Percentiles rank a stretch among this genome's conserved stretches.
Conservation (phyloP, 2,797 vertebrate genomes). For the Liparis tanakae region DNA sequence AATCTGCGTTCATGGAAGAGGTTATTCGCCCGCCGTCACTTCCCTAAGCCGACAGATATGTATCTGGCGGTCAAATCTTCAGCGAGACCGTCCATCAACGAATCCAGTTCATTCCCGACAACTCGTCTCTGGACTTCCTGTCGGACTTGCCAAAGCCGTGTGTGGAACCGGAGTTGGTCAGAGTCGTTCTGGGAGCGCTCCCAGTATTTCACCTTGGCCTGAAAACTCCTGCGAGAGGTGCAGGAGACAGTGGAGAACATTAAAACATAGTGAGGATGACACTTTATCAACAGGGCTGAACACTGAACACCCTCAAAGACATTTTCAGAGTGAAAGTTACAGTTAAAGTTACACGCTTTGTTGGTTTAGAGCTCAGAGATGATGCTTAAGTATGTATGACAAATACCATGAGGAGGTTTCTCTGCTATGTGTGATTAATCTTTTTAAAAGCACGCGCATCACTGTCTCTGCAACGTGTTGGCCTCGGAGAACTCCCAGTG, state of each 20-base stretch:
- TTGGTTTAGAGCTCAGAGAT: not conserved
- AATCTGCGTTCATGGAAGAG: slow-evolving; percentile 27
- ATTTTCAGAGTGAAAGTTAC: slow-evolving; percentile 9
- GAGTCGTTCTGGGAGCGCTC: slow-evolving; percentile 40
- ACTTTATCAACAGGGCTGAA: slow-evolving; percentile 36
- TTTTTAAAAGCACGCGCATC: not conserved
- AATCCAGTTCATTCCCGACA: slow-evolving; percentile 61
- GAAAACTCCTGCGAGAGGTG: slow-evolving; percentile 25
- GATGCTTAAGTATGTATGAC: not conserved
- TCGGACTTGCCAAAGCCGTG: slow-evolving; percentile 30
- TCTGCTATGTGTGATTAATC: not conserved
- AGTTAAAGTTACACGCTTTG: slow-evolving; percentile 15
- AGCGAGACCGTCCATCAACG: slow-evolving; percentile 53
- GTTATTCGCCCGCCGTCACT: slow-evolving; percentile 27
- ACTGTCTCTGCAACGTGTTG: not conserved
- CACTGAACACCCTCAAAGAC: slow-evolving; percentile 17
- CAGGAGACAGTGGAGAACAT: slow-evolving; percentile 28
- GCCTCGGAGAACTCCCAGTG: not conserved
- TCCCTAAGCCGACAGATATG: slow-evolving; percentile 41
- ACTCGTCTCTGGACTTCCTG: slow-evolving; percentile 51
- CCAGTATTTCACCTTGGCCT: slow-evolving; percentile 47
- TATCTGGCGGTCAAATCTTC: slow-evolving; percentile 50
- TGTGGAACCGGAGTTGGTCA: slow-evolving; percentile 34
- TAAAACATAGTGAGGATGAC: slow-evolving; percentile 43
- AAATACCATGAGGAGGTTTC: not conserved